Conservation (phyloP, 2,113 vertebrate species). For the Cyanocitta stelleri region DNA sequence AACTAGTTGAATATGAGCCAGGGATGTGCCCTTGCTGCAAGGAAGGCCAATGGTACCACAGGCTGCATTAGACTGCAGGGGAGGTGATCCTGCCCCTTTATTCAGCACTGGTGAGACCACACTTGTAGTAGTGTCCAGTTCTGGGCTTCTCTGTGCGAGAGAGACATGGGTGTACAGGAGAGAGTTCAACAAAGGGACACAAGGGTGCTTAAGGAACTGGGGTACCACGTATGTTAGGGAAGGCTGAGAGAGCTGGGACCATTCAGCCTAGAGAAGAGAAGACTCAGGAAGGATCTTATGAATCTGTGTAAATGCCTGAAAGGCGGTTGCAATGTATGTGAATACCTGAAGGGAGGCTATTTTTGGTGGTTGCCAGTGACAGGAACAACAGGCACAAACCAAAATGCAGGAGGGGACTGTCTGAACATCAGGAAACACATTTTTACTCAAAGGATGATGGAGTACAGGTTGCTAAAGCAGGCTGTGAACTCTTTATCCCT, state of each 20-base stretch:
- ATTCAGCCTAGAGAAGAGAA: neutral
- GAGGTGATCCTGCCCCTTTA: neutral
- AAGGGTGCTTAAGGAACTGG: neutral
- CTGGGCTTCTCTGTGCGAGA: neutral
- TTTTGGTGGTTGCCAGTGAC: neutral
- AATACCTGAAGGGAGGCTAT: neutral
- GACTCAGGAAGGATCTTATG: neutral
- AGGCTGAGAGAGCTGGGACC: neutral
- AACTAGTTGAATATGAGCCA: neutral
- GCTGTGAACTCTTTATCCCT: neutral
- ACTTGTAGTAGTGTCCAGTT: neutral
- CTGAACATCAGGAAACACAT: neutral
- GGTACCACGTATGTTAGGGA: neutral
- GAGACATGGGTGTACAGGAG: rapidly evolving
- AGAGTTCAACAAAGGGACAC: neutral
- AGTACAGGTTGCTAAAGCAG: neutral
- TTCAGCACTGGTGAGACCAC: neutral
- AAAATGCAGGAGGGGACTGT: neutral
- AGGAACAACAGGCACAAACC: neutral
- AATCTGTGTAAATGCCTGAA: neutral
- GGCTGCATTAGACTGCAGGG: neutral
- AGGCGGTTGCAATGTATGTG: neutral
- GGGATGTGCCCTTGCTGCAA: neutral
- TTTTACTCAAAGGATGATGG: neutral
- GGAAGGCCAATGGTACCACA: neutral